These are phyloP conservation scores for Holothuria scabra DNA, from an alignment of 53 echinoderm and acorn worm genomes.

Conservation along the genomic window DNA sequence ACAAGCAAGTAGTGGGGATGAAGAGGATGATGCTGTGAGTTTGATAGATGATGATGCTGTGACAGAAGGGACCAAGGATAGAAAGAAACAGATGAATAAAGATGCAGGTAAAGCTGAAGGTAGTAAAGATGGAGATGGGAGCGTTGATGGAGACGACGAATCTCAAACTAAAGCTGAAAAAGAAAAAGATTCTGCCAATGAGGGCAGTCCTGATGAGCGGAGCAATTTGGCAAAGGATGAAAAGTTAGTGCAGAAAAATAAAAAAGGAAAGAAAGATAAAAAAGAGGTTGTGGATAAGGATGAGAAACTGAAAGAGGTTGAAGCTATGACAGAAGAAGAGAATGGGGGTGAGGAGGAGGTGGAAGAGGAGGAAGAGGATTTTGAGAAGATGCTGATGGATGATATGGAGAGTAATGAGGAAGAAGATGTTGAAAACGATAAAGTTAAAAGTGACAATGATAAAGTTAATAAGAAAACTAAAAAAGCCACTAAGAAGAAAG, in stretches of 20 bases:
- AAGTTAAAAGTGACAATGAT: not conserved
- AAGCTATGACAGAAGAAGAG: not conserved
- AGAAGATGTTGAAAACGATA: too few species aligned
- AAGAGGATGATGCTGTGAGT: not conserved
- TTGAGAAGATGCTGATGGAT: conserved; percentile 31
- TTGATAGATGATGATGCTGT: not conserved
- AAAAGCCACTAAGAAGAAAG: not conserved
- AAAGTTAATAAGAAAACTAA: not conserved
- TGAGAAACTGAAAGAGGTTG: not conserved
- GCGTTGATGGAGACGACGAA: conserved; percentile 15
- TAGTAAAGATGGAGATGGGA: not conserved
- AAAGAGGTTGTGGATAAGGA: not conserved
- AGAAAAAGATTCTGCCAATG: conserved; percentile 1
- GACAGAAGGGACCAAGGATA: not conserved
- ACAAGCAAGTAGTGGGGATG: not conserved
- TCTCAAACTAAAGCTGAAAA: conserved; percentile 1
- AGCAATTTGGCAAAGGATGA: conserved; percentile 15
- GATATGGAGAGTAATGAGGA: conserved; percentile 20
- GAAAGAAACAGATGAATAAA: not conserved
- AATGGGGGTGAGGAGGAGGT: not conserved
- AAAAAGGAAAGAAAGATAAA: not conserved
- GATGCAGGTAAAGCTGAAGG: conserved; percentile 11
- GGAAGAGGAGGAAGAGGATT: conserved; percentile 28
- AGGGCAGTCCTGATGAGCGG: not conserved
- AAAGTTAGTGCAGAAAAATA: not conserved